A percentile compares a stretch with the other conserved stretches of the same genome.
These are phyloP conservation scores for Lonchura striata DNA, from an alignment of 2,113 vertebrate genomes.

Conservation along the genomic window DNA sequence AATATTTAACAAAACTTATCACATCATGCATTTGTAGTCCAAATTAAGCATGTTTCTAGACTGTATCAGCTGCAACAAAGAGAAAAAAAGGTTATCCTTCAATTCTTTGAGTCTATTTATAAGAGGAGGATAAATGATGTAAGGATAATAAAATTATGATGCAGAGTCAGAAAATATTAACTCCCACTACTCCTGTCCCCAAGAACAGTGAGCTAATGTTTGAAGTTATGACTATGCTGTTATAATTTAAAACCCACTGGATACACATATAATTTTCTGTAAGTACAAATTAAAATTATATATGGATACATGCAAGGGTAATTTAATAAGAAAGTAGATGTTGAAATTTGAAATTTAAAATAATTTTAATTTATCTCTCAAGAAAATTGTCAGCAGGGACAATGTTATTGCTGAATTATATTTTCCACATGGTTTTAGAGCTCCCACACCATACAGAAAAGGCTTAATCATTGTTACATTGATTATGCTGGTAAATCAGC, in stretches of 20 bases:
- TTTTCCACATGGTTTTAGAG: background rate
- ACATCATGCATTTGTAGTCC: background rate
- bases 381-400: background rate
- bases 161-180: background rate
- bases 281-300: background rate
- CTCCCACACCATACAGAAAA: background rate
- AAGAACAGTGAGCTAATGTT: background rate
- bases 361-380: background rate
- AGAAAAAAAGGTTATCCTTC: background rate
- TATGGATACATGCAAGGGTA: background rate
- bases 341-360: background rate
- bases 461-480: background rate
- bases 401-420: background rate
- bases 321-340: background rate
- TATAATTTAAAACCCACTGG: background rate
- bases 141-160: background rate
- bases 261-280: background rate
- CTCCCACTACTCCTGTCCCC: background rate
- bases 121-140: background rate
- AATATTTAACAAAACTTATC: background rate
- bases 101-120: background rate
- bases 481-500: background rate
- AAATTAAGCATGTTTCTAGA: background rate
- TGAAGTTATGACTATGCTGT: background rate
- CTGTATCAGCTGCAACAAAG: background rate